phyloP scores from a whole-genome alignment of 1,140 invertebrate species.

The Tetraneura akinire region DNA sequence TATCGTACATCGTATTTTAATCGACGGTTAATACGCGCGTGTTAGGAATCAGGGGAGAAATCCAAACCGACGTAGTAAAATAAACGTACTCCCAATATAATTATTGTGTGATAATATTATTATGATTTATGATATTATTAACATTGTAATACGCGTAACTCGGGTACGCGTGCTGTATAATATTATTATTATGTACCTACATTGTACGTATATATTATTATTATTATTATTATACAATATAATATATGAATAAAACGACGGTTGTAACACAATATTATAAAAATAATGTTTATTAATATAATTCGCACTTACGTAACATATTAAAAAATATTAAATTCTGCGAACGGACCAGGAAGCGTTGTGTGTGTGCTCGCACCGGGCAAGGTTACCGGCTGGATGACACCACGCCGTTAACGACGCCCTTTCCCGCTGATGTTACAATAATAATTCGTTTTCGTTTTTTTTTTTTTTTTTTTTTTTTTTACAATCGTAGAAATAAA shows the following conservation, averaged over 20 bases:
- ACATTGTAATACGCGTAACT: no score
- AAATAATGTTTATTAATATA: background rate
- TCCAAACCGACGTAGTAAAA: no score
- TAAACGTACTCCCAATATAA: no score
- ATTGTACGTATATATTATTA: background rate
- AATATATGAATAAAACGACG: background rate
- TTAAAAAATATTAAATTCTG: background rate
- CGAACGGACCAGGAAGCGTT: slow-evolving; percentile 26
- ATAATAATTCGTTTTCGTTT: slow-evolving; percentile 15
- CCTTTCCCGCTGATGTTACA: background rate
- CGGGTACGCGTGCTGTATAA: no score
- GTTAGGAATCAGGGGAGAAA: no score
- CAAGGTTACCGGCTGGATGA: slow-evolving; percentile 26
- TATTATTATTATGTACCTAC: no score
- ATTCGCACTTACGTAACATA: background rate
- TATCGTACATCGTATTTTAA: no score
- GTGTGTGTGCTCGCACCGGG: background rate
- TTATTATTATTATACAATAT: background rate
- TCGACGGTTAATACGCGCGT: no score
- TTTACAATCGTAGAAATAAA: no score
- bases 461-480: no score
- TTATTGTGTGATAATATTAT: no score
- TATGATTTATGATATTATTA: no score
- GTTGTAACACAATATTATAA: background rate
- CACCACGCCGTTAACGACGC: background rate